phyloP scores from a whole-genome alignment of 2,113 vertebrate species.

The Thermophis baileyi region DNA sequence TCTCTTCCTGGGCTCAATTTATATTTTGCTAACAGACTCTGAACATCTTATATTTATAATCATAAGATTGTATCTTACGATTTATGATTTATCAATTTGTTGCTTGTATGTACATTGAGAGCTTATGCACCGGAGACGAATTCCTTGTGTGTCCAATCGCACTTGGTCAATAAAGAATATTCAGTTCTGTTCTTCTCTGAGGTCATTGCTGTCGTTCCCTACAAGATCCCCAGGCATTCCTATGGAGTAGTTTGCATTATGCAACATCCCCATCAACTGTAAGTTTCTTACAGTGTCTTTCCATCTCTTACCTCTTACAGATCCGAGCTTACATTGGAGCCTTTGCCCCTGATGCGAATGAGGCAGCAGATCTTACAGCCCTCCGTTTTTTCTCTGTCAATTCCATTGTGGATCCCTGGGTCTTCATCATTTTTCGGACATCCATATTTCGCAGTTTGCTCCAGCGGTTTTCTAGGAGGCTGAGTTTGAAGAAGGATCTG shows the following conservation, averaged over 20 bases:
- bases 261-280: not conserved
- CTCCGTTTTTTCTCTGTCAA: constrained; percentile 75
- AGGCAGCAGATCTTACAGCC: constrained; percentile 66
- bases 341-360: constrained; percentile 39
- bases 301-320: constrained; percentile 48
- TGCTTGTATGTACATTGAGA: not conserved
- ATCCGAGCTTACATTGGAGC: constrained; percentile 70
- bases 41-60: not conserved
- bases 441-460: constrained; percentile 68
- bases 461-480: constrained; percentile 59
- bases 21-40: not conserved
- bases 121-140: not conserved
- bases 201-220: not conserved
- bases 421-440: constrained; percentile 82
- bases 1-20: not conserved
- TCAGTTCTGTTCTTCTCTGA: not conserved
- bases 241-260: not conserved
- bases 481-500: not conserved
- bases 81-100: too few relatives aligned
- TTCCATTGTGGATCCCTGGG: constrained; percentile 78
- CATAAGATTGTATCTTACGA: too few relatives aligned
- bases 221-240: not conserved
- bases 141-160: not conserved
- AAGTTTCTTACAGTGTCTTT: not conserved
- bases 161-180: not conserved